Base-by-base conservation (phyloP, 2,888 invertebrate genomes). In the Plebejus melissa region DNA sequence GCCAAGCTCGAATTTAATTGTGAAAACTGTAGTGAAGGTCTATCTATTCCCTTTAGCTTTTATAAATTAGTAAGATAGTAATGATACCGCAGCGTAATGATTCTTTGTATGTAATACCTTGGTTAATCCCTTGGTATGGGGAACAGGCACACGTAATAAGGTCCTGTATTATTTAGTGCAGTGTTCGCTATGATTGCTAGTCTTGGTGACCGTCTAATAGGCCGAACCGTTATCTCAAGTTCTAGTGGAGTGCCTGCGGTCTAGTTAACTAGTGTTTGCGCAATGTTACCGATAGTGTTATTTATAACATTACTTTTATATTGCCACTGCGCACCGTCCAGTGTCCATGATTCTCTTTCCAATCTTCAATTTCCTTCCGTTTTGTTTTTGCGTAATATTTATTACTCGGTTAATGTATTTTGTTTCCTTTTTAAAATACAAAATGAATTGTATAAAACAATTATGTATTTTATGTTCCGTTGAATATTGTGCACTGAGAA, bases 201-300 rank as follows among this genome's bases (percentile, higher is more conserved):
- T 69, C 65, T 77, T 76, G 77, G 70, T 71, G 80, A 81, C 80
- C 77, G 78, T 79, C 80, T 79, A 74, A 74, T 76, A 65, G 69
- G 69, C 60, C 76, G 76, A 76, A 75, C 77, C 74, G 77, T 79
- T 80, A 77, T 78, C 71, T 75, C 75, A 78, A 80, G 77, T 74
- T 77, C 50, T 78, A 76, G 74, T 76, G 74, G 77, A 79, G 79
- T 79, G 75, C 78, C 78, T 78, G 78, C 72, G 77, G 76, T 78
- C 77, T 78, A 77, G 78, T 77, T 76, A 78, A 74, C 76, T 76
- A 75, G 50, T 75, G 77, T 74, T 79, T 80, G 77, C 78, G 79
- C 78, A 82, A 80, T 74, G 74, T 32, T 76, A 69, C 75, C 46
- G 32, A 50, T 54, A 41, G 13, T 50, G 46, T 70, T 70, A 50